Evolutionary conservation across 2,113 vertebrate genomes (phyloP), one percentile per base, ranked within the genome.

Genomic region (Labrus mixtus): DNA sequence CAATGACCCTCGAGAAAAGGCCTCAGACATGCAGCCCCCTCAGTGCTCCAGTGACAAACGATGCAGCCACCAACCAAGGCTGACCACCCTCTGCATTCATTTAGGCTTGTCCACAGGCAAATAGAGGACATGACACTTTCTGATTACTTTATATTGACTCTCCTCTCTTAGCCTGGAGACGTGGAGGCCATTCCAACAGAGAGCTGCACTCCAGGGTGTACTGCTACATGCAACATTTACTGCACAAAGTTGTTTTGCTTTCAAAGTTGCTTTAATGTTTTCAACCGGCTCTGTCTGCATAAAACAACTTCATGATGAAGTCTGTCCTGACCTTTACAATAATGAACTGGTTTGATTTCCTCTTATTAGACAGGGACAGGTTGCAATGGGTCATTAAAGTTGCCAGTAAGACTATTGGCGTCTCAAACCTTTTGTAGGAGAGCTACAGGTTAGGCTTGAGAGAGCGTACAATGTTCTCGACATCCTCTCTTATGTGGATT

Each of bases 101-200:
- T 94, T 83, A 57, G 85, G 87, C 80, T 57, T 89, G 77, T 91
- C 91, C 83, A 80, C 82, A 87, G 89, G 87, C 92, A 90, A 92
- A 91, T 81, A 54, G 82, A 85, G 78, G 84, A 85, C 73, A 85
- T 91, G 91, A 79, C 90, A 93, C 85, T 87, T 89, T 92, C 78
- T 90, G 91, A 94, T 93, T 91, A 87, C 87, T 92, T 91, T 83
- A 82, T 92, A 93, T 91, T 92, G 90, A 93, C 91, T 88, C 67
- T 60, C 78, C 62, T 71, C 65, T 54, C 57, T 78, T 79, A 20
- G 85, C 86, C 80, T 43, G 45, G 51, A 77, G 86, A 56, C 55
- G 64, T 53, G 43, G 20, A 76, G 73, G 55, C 68, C 74, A 67
- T 69, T 81, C 55, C 19, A 57, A 76, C 58, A 78, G 67, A 84